Conservation (phyloP, 2,888 invertebrate genomes). For the Callinectes sapidus region DNA sequence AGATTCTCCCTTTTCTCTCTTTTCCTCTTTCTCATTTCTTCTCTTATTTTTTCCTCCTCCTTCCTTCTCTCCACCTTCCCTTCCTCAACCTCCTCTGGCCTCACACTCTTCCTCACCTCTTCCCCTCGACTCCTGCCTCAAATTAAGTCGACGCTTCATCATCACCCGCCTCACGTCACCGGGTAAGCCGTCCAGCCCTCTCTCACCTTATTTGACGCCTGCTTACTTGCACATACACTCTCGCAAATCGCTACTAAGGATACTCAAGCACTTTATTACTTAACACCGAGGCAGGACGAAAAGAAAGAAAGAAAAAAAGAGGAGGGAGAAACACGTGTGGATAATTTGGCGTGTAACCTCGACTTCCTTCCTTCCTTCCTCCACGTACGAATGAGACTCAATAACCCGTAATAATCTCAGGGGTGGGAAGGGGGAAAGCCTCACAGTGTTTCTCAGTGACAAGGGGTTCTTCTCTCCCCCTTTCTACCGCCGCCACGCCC, state of each 20-base stretch:
- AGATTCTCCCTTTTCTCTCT: too few species aligned
- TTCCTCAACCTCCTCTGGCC: background rate
- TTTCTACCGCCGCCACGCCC: background rate
- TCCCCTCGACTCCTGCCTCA: background rate
- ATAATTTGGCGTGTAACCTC: background rate
- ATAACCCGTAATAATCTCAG: background rate
- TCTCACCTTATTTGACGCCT: background rate
- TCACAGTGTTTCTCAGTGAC: background rate
- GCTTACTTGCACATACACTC: background rate
- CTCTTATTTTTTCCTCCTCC: background rate
- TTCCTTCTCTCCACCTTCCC: background rate
- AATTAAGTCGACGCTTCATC: background rate
- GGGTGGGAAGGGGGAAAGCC: background rate
- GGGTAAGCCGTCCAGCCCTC: background rate
- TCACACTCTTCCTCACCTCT: background rate
- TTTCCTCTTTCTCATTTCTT: too few species aligned
- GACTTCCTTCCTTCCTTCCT: too few species aligned
- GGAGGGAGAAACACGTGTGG: background rate
- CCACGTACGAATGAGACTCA: background rate
- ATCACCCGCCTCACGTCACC: background rate
- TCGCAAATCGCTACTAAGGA: background rate
- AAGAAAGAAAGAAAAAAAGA: background rate
- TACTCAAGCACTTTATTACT: background rate
- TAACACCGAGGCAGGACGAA: background rate
- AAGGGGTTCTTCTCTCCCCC: background rate